Base-by-base conservation (phyloP, 2,797 vertebrate genomes). In the Sylvia borin region DNA sequence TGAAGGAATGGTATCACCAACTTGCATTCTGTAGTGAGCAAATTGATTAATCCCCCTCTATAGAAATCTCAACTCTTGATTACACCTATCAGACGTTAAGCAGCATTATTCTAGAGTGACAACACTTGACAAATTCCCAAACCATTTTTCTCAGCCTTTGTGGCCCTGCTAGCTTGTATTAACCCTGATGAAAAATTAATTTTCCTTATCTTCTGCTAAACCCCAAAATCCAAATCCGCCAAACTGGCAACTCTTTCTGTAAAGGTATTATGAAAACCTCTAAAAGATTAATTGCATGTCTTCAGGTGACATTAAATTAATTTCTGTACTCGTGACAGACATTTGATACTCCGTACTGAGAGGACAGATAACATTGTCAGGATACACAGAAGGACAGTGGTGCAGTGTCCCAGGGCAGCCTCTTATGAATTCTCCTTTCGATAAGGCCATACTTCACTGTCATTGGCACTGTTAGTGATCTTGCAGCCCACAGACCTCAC, bases 141-240 rank as follows among this genome's bases (percentile, higher is more conserved):
- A 97, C 97, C 97, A 94, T 98, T 97, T 97, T 97, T 96, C 98
- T 97, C 98, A 96, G 97, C 98, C 98, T 98, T 99, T 99, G 99
- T 99, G 98, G 98, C 97, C 97, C 97, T 96, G 96, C 98, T 98
- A 98, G 97, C 98, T 98, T 98, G 98, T 98, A 99, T 99, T 99
- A 99, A 99, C 98, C 98, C 98, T 98, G 98, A 99, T 99, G 99
- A 99, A 99, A 99, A 99, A 99, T 99, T 99, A 99, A 99, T 99
- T 99, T 99, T 98, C 98, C 99, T 99, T 99, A 99, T 99, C 99
- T 98, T 98, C 97, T 96, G 97, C 98, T 99, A 99, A 99, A 99
- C 99, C 98, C 97, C 97, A 98, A 99, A 99, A 99, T 98, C 99
- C 99, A 99, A 99, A 99, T 99, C 99, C 98, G 98, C 98, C 98